Evolutionary conservation across 2,888 invertebrate genomes (phyloP).

Genomic region (Scaptomyza parva): DNA sequence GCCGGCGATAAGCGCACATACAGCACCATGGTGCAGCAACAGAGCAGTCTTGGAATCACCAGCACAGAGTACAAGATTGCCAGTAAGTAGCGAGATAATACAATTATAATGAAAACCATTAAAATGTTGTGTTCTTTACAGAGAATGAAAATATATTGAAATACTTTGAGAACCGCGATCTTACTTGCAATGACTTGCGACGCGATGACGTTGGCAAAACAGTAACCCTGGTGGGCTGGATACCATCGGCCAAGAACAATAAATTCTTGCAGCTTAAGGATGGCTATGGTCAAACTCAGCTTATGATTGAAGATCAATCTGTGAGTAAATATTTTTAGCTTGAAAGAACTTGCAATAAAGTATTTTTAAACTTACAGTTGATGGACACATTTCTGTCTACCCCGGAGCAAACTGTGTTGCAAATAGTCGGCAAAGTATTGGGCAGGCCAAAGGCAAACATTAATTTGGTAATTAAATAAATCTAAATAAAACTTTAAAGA

Average conservation of each 20-base stretch:
- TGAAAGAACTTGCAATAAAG: background rate
- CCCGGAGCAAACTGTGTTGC: constrained; percentile 81
- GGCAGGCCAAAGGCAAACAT: constrained; percentile 83
- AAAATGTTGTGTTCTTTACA: constrained; percentile 20
- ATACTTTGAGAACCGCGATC: constrained; percentile 84
- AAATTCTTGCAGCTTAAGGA: constrained; percentile 85
- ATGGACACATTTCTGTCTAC: constrained; percentile 76
- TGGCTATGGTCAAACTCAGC: constrained; percentile 85
- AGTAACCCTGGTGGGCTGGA: constrained; percentile 84
- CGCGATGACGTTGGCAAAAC: constrained; percentile 81
- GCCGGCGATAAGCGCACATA: constrained; percentile 83
- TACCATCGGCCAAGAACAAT: constrained; percentile 80
- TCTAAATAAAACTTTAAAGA: background rate
- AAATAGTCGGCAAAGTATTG: constrained; percentile 84
- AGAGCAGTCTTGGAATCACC: constrained; percentile 81
- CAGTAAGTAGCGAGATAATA: constrained; percentile 71
- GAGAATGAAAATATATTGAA: constrained; percentile 84
- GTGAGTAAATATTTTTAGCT: constrained; percentile 49
- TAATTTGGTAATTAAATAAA: constrained; percentile 74
- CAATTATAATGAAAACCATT: background rate
- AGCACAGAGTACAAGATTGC: constrained; percentile 85
- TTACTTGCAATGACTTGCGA: constrained; percentile 84
- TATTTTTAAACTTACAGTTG: constrained; percentile 24
- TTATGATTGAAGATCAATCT: constrained; percentile 83
- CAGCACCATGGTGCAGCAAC: constrained; percentile 81